A percentile compares a stretch with the other conserved stretches of the same genome.
These are phyloP conservation scores for Acronicta aceris DNA, from an alignment of 2,888 invertebrate genomes.

Conservation along the genomic window DNA sequence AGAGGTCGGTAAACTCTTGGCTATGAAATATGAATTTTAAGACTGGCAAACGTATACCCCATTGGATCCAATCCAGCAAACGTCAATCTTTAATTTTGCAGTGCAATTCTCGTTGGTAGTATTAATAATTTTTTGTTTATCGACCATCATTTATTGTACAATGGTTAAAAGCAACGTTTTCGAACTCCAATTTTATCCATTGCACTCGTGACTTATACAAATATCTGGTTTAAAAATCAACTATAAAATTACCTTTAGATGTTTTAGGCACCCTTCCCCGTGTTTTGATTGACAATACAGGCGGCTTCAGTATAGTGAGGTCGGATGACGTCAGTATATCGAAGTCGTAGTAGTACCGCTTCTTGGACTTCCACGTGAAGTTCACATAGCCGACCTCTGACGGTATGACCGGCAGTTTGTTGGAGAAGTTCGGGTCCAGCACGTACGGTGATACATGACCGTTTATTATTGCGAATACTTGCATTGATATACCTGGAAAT, in stretches of 20 bases:
- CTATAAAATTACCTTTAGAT: slow-evolving; percentile 92
- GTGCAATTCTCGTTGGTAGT: too few species aligned
- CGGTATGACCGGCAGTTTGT: slow-evolving; percentile 96
- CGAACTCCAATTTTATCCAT: too few species aligned
- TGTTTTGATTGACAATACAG: slow-evolving; percentile 96
- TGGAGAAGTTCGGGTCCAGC: slow-evolving; percentile 96
- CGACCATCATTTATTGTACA: too few species aligned
- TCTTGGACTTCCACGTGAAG: slow-evolving; percentile 97
- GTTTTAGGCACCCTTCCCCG: slow-evolving; percentile 95
- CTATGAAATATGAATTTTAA: too few species aligned
- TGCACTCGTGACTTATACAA: background rate
- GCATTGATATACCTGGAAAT: slow-evolving; percentile 93
- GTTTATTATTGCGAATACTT: slow-evolving; percentile 96
- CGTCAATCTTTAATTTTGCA: too few species aligned
- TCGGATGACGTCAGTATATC: slow-evolving; percentile 95
- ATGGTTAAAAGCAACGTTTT: too few species aligned
- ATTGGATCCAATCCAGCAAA: too few species aligned
- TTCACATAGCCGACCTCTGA: slow-evolving; percentile 97
- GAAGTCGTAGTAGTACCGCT: slow-evolving; percentile 96
- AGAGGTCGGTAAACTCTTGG: background rate
- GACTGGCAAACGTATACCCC: too few species aligned
- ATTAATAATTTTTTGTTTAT: too few species aligned
- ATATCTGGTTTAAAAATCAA: background rate
- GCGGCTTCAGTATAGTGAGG: slow-evolving; percentile 94
- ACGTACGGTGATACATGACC: slow-evolving; percentile 96